phyloP scores from a whole-genome alignment of 2,888 invertebrate species.

The Crematogaster levior region DNA sequence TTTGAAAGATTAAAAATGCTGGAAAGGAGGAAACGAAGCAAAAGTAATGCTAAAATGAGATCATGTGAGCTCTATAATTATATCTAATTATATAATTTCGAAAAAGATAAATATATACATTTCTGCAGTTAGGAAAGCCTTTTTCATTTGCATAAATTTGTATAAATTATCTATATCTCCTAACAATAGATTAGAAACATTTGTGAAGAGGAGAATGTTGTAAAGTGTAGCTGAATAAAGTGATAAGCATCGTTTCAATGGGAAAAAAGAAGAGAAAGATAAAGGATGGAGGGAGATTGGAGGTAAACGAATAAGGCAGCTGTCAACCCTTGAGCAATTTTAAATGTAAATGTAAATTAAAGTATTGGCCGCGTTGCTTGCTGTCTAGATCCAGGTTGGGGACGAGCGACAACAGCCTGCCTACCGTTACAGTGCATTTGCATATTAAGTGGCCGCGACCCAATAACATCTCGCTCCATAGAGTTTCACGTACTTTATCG shows the following conservation, averaged over 20 bases:
- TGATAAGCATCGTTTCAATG: slow-evolving; percentile 3
- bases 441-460: slow-evolving; percentile 85
- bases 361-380: slow-evolving; percentile 82
- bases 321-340: slow-evolving; percentile 84
- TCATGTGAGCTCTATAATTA: not conserved
- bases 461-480: slow-evolving; percentile 81
- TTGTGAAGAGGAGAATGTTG: not conserved
- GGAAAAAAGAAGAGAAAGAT: slow-evolving; percentile 46
- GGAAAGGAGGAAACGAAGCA: not conserved
- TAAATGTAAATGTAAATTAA: slow-evolving; percentile 85
- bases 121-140: not conserved
- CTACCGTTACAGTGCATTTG: slow-evolving; percentile 80
- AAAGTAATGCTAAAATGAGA: not conserved
- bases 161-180: not conserved
- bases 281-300: not conserved
- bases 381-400: slow-evolving; percentile 72
- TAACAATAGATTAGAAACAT: not conserved
- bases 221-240: not conserved
- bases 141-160: not conserved
- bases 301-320: slow-evolving; percentile 66
- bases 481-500: slow-evolving; percentile 76
- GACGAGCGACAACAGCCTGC: slow-evolving; percentile 62
- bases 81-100: not conserved
- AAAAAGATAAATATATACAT: not conserved
- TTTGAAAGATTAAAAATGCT: not conserved